Percentiles rank a stretch among this genome's conserved stretches.
These are phyloP conservation scores for Hemibagrus wyckioides DNA, from an alignment of 2,113 vertebrate genomes.

Conservation along the genomic window DNA sequence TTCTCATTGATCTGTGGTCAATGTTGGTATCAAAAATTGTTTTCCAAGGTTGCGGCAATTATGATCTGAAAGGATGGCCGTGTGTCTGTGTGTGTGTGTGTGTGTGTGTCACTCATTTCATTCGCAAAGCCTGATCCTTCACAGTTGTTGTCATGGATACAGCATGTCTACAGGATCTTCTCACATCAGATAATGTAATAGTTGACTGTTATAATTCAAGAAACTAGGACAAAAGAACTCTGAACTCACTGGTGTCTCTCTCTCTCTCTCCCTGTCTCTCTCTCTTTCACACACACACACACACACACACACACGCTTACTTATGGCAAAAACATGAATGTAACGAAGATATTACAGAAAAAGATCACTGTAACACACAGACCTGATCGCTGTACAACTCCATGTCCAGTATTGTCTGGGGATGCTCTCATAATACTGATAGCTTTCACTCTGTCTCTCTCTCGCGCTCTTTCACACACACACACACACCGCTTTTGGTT, in stretches of 20 bases:
- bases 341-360: not conserved
- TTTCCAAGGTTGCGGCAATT: not conserved
- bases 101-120: not conserved
- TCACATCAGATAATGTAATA: not conserved
- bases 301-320: constrained; percentile 14
- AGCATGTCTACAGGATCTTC: not conserved
- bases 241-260: not conserved
- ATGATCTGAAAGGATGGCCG: not conserved
- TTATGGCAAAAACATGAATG: not conserved
- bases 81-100: not conserved
- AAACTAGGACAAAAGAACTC: too few relatives aligned
- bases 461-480: not conserved
- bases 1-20: not conserved
- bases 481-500: constrained; percentile 24
- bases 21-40: not conserved
- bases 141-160: constrained; percentile 7
- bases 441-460: not conserved
- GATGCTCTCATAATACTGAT: not conserved
- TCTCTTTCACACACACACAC: not conserved
- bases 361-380: not conserved
- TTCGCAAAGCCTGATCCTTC: not conserved
- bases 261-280: not conserved
- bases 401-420: constrained; percentile 8
- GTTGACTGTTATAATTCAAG: not conserved
- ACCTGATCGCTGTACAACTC: constrained; percentile 32